Conservation (phyloP, 2,113 vertebrate species). For the Caranx melampygus region DNA sequence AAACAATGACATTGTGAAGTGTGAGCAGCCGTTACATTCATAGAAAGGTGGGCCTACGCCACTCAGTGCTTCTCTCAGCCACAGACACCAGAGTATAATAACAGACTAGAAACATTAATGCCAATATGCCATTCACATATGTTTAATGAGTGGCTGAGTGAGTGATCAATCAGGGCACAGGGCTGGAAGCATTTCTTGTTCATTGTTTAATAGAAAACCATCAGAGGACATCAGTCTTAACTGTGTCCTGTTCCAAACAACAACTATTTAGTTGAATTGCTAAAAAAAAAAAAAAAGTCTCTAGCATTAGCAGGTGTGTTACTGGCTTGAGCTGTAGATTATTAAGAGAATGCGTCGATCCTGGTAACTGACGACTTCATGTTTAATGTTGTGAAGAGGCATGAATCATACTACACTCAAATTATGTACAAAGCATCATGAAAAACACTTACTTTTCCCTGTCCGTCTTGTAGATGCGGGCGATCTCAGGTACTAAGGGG, state of each 20-base stretch:
- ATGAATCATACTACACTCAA: neutral
- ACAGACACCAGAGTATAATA: no score
- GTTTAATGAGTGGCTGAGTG: no score
- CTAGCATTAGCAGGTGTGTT: neutral
- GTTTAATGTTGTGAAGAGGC: neutral
- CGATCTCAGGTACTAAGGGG: slow-evolving; percentile 99
- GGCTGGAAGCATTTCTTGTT: neutral
- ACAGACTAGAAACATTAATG: no score
- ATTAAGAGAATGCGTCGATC: neutral
- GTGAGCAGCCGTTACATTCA: neutral
- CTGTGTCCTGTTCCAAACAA: neutral
- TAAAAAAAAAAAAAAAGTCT: neutral
- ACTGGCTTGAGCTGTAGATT: neutral
- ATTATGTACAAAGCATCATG: neutral
- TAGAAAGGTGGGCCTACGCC: no score
- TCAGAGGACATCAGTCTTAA: neutral
- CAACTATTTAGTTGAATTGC: neutral
- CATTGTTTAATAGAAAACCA: neutral
- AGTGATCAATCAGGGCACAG: neutral
- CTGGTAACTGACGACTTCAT: neutral
- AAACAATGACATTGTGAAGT: neutral
- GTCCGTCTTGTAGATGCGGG: slow-evolving; percentile 99
- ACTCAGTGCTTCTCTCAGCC: no score
- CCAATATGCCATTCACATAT: neutral
- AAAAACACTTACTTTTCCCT: slow-evolving; percentile 95